Conservation (phyloP, 2,113 vertebrate genomes). For the Erythrolamprus reginae region DNA sequence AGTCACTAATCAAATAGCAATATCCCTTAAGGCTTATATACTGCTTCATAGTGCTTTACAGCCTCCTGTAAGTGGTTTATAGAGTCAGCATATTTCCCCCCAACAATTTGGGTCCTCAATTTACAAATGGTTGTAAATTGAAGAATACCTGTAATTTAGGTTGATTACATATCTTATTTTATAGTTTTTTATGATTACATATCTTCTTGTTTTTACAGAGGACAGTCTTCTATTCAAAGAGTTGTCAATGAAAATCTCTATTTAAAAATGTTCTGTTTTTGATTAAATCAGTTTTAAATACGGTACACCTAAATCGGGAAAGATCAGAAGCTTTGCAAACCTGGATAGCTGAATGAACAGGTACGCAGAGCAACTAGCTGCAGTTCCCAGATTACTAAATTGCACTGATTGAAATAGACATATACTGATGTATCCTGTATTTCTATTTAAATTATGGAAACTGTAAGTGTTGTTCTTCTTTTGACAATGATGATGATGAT, state of each 20-base stretch:
- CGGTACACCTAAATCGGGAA: background rate
- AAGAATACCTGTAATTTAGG: background rate
- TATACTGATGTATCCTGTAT: background rate
- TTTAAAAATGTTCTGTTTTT: background rate
- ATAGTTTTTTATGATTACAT: no score
- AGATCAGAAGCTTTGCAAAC: background rate
- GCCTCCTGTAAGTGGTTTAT: no score
- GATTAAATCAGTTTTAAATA: background rate
- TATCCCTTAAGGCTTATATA: no score
- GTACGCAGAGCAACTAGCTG: background rate
- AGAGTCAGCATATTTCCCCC: no score
- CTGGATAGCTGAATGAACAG: background rate
- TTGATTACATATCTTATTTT: background rate
- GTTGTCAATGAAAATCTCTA: background rate
- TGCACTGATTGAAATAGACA: background rate
- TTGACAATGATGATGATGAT: background rate
- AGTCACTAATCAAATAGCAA: no score
- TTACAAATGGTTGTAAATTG: no score
- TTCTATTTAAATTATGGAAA: background rate
- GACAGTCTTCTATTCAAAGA: background rate
- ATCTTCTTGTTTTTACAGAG: background rate
- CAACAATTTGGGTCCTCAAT: no score
- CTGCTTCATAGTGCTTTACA: no score
- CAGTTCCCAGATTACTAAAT: background rate
- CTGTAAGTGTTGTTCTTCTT: background rate